Conservation (phyloP, 2,888 invertebrate genomes). For the Tipula vernalis region DNA sequence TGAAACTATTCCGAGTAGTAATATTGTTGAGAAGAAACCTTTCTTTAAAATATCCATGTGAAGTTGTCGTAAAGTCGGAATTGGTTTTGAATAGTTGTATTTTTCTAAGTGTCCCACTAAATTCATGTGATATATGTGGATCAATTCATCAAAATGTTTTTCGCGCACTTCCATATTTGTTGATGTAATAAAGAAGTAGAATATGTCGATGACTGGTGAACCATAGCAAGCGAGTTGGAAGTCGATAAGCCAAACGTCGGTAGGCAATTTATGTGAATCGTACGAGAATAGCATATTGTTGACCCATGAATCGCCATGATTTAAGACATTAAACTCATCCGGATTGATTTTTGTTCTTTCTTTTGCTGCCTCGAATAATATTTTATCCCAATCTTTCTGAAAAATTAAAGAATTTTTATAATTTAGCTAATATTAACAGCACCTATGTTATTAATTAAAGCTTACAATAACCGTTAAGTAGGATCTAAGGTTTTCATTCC, state of each 20-base stretch:
- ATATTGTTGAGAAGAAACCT: neutral
- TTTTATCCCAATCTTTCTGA: neutral
- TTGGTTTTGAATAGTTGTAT: neutral
- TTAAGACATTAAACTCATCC: neutral
- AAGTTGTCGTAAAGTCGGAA: neutral
- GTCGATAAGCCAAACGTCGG: neutral
- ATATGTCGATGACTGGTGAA: neutral
- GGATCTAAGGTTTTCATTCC: neutral
- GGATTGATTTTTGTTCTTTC: neutral
- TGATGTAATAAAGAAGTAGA: neutral
- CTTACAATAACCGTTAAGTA: neutral
- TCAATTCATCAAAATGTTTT: neutral
- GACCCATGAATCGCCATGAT: neutral
- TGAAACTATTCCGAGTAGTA: neutral
- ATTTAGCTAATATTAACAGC: too few species aligned
- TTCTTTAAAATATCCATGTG: neutral
- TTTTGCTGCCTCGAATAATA: neutral
- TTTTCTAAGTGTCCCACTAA: neutral
- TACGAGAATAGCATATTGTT: neutral
- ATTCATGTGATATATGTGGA: neutral
- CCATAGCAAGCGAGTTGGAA: neutral
- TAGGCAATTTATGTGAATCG: constrained; percentile 8
- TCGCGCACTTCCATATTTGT: neutral
- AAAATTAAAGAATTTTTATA: neutral
- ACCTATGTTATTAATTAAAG: neutral